Evolutionary conservation across 1,140 invertebrate genomes (phyloP).

Genomic region (Apis florea): DNA sequence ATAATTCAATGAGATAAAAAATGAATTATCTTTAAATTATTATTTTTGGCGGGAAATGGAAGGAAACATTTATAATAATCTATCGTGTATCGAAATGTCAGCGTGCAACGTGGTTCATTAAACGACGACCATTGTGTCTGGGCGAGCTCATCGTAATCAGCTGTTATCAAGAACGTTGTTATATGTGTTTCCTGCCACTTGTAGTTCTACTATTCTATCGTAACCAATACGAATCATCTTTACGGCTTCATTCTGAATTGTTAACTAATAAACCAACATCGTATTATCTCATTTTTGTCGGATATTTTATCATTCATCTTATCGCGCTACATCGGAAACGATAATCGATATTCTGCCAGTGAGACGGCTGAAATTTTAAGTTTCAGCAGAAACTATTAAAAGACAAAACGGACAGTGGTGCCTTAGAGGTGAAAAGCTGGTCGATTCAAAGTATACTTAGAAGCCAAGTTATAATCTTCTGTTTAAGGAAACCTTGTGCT

Average conservation of each 20-base stretch:
- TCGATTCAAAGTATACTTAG: conserved; percentile 66
- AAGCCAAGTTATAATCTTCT: conserved; percentile 74
- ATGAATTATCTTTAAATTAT: not conserved
- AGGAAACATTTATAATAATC: not conserved
- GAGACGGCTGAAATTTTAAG: conserved; percentile 23
- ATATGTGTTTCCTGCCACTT: conserved; percentile 50
- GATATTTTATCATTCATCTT: conserved; percentile 31
- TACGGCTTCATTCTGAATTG: conserved; percentile 26
- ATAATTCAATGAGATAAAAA: not conserved
- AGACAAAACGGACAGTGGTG: conserved; percentile 8
- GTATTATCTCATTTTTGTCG: not conserved
- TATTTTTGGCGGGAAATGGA: conserved; percentile 43
- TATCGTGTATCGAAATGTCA: not conserved
- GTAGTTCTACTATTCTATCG: conserved; percentile 43
- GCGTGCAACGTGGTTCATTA: conserved; percentile 22
- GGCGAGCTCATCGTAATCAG: conserved; percentile 59
- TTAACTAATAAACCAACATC: conserved; percentile 3
- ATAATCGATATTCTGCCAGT: conserved; percentile 38
- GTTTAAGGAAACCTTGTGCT: conserved; percentile 73
- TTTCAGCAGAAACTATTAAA: conserved; percentile 23
- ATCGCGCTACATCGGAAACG: conserved; percentile 29
- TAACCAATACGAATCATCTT: conserved; percentile 47
- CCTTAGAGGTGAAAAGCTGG: conserved; percentile 8
- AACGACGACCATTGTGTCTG: conserved; percentile 34
- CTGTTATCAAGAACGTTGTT: conserved; percentile 57